phyloP scores from a whole-genome alignment of 2,113 vertebrate species.

The Geococcyx californianus region DNA sequence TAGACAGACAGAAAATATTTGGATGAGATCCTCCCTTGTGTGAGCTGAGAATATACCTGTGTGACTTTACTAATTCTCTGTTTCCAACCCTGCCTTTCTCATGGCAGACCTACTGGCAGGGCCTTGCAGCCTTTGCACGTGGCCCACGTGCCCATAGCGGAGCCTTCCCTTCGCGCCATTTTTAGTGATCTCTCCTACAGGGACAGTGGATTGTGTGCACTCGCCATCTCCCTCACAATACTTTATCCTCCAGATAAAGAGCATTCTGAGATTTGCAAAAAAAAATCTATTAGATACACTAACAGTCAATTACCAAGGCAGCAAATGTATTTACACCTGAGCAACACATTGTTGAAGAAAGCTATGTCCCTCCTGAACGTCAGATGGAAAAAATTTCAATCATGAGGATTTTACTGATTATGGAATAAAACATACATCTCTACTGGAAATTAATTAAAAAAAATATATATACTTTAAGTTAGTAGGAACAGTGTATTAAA shows the following conservation, averaged over 20 bases:
- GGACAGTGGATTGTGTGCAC: background rate
- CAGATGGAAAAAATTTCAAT: background rate
- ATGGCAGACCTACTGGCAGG: background rate
- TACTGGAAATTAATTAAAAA: background rate
- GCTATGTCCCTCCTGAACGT: background rate
- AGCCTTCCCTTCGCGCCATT: background rate
- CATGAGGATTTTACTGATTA: background rate
- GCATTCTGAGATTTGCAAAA: background rate
- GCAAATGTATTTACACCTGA: background rate
- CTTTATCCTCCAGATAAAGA: background rate
- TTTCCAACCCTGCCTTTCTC: background rate
- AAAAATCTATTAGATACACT: background rate
- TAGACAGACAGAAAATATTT: background rate
- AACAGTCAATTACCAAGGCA: background rate
- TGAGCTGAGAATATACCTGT: background rate
- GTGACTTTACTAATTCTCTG: background rate
- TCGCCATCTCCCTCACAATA: background rate
- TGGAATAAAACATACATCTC: background rate
- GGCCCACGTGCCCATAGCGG: fast-evolving
- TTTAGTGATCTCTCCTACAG: background rate
- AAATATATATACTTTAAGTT: background rate
- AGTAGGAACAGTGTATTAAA: background rate
- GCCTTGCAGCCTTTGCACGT: background rate
- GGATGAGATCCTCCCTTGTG: background rate
- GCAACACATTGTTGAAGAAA: background rate